These are phyloP conservation scores for Macrophya annulata DNA, from an alignment of 2,888 invertebrate genomes.

Conservation along the genomic window DNA sequence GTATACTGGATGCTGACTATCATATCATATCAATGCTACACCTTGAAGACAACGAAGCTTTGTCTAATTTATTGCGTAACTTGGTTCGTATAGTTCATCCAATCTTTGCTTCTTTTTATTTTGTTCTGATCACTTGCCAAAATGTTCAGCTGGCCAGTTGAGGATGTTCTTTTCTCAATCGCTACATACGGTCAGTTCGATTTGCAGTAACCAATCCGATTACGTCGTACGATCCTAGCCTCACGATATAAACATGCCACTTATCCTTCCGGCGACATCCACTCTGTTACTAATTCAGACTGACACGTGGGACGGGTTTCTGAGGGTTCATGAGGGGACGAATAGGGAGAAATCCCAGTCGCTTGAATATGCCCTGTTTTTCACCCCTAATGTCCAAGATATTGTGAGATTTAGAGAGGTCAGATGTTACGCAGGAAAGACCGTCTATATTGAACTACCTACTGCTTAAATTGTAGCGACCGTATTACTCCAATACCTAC, in stretches of 20 bases:
- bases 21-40: no score
- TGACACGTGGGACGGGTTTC: conserved; percentile 16
- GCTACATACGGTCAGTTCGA: neutral
- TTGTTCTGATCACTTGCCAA: neutral
- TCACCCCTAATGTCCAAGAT: conserved; percentile 32
- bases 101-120: neutral
- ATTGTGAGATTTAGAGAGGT: conserved; percentile 37
- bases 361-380: conserved; percentile 3
- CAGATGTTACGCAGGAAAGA: neutral
- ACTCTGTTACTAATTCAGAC: conserved; percentile 38
- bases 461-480: neutral
- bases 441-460: neutral
- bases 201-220: conserved; percentile 28
- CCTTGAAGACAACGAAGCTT: no score
- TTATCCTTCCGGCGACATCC: neutral
- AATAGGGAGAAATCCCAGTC: neutral
- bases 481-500: neutral
- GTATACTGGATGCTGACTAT: neutral
- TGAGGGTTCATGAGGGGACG: conserved; percentile 21
- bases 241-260: conserved; percentile 23
- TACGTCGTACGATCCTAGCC: neutral
- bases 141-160: neutral
- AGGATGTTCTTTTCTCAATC: neutral
- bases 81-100: neutral
- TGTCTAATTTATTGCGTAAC: no score